Evolutionary conservation across 2,888 invertebrate genomes (phyloP).

Genomic region (Aphrophora alni): DNA sequence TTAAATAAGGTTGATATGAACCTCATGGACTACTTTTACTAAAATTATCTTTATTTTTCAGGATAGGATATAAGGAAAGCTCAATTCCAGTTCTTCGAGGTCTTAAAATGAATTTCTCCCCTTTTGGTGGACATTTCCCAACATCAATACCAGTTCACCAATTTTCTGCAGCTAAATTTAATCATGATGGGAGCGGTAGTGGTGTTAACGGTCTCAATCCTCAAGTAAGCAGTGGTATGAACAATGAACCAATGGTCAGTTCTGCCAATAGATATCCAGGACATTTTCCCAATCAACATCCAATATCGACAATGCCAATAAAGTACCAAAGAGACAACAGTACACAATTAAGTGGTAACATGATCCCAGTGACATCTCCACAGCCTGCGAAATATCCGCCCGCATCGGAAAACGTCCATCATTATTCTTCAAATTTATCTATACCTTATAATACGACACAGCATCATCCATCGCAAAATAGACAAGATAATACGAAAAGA

Average conservation of each 20-base stretch:
- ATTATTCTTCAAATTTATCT: constrained; percentile 39
- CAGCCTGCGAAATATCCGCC: constrained; percentile 40
- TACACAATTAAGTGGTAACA: constrained; percentile 47
- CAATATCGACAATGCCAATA: constrained; percentile 34
- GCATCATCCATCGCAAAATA: constrained; percentile 31
- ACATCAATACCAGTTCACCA: constrained; percentile 82
- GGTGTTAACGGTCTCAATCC: constrained; percentile 29
- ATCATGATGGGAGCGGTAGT: constrained; percentile 57
- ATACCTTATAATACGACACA: constrained; percentile 20
- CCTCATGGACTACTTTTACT: too few relatives aligned
- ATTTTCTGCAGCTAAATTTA: constrained; percentile 78
- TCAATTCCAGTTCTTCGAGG: not conserved
- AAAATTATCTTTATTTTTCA: not conserved
- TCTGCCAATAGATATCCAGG: constrained; percentile 42
- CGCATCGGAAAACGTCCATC: constrained; percentile 42
- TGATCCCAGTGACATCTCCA: constrained; percentile 44
- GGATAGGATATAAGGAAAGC: not conserved
- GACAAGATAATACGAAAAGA: constrained; percentile 50
- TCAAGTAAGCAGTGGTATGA: constrained; percentile 7
- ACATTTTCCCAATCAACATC: constrained; percentile 43
- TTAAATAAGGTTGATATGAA: too few relatives aligned
- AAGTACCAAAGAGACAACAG: constrained; percentile 49
- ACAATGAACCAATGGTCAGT: constrained; percentile 42
- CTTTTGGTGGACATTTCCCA: constrained; percentile 81
- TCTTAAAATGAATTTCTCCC: constrained; percentile 79